A percentile compares a stretch with the other conserved stretches of the same genome.
These are phyloP conservation scores for Diabrotica balteata DNA, from an alignment of 2,888 invertebrate species.

Conservation along the genomic window DNA sequence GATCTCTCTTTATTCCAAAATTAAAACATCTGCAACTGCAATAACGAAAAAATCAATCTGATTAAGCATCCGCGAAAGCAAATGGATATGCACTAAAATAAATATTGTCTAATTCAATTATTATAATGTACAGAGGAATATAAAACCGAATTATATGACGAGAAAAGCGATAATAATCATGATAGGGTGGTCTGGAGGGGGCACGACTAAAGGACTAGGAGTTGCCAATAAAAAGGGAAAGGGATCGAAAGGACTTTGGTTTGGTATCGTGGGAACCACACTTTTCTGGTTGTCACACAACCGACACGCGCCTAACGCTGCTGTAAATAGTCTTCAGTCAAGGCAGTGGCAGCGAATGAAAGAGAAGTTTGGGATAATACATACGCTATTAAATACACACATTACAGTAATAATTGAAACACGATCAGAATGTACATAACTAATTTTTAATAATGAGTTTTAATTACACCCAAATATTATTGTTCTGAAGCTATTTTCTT, in stretches of 20 bases:
- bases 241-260: slow-evolving; percentile 18
- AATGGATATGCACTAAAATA: slow-evolving; percentile 8
- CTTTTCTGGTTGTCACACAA: slow-evolving; percentile 53
- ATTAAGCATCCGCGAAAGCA: slow-evolving; percentile 15
- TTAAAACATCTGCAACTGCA: background rate
- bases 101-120: slow-evolving; percentile 28
- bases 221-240: slow-evolving; percentile 17
- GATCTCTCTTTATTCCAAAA: background rate
- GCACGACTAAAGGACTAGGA: slow-evolving; percentile 4
- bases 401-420: no score
- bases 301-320: slow-evolving; percentile 48
- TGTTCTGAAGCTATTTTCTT: no score
- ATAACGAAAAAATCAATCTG: slow-evolving; percentile 8
- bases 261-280: slow-evolving; percentile 52
- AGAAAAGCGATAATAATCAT: slow-evolving; percentile 34
- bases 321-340: slow-evolving; percentile 32
- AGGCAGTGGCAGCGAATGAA: slow-evolving; percentile 33
- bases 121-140: slow-evolving; percentile 26
- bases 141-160: slow-evolving; percentile 36
- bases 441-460: no score
- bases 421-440: no score
- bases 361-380: background rate
- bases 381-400: no score
- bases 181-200: slow-evolving; percentile 41
- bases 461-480: no score